A percentile compares a stretch with the other conserved stretches of the same genome.
phyloP scores from a whole-genome alignment of 1,140 invertebrate genomes.

The Rhopalosiphum maidis region DNA sequence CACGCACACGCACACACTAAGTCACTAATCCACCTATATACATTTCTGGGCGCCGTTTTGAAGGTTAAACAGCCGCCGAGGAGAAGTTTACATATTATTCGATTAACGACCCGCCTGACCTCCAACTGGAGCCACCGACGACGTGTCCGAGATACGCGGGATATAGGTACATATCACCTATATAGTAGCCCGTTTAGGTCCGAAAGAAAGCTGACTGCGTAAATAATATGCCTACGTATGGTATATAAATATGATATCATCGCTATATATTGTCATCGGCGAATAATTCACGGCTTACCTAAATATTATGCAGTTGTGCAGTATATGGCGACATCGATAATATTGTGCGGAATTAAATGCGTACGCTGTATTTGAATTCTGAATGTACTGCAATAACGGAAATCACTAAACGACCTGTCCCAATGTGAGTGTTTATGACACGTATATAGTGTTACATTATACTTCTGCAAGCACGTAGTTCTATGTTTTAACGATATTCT shows the following conservation, averaged over 20 bases:
- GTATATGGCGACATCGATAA: background rate
- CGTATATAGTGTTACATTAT: conserved; percentile 4
- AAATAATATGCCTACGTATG: background rate
- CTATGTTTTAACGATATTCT: background rate
- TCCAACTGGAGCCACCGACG: conserved; percentile 35
- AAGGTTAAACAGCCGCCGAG: conserved; percentile 47
- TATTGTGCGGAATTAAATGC: background rate
- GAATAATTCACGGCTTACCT: background rate
- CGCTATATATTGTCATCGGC: background rate
- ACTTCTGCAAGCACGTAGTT: background rate
- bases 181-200: background rate
- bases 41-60: conserved; percentile 39
- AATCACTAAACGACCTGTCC: conserved; percentile 1
- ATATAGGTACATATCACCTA: background rate
- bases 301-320: background rate
- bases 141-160: background rate
- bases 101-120: conserved; percentile 44
- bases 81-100: conserved; percentile 38
- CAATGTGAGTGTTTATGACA: conserved; percentile 4
- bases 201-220: conserved; percentile 1
- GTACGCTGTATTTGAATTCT: background rate
- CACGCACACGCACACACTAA: background rate
- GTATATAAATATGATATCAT: background rate
- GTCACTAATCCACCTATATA: conserved; percentile 9
- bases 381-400: background rate